Evolutionary conservation across 2,113 vertebrate genomes (phyloP), one percentile per base, ranked within the genome.

Genomic region (Spizaetus ornatus): DNA sequence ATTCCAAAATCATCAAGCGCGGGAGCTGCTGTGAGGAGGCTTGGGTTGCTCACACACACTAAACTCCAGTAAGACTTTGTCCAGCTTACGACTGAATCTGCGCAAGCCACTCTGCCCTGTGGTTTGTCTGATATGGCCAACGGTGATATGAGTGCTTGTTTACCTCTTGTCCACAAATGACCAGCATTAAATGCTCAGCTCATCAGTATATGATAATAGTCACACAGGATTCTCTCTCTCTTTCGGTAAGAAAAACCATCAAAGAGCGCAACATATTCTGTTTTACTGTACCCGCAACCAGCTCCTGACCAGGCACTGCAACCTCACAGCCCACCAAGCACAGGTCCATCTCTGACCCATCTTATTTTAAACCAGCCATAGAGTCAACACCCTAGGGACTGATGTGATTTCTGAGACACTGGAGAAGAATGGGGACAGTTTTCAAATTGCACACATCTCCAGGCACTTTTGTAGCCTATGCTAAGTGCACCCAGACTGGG

Each of bases 1-100:
- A 95, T 83, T 70, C 76, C 71, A 62, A 31, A 86, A 27, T 7
- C 40, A 42, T 32, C 4, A 2, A 47, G 47, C 6, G 0, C 0
- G 0, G n/a, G 70, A 85, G 62, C 45, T 86, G 63, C 14, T 1
- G 2, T 7, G 27, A 20, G 59, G 63, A 21, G 27, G 34, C 25
- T 32, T 47, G 61, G n/a, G 6, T 26, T 36, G 14, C 50, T 55
- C 10, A 3, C 3, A 3, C 27, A 32, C 3, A 0, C 15, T 10
- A 7, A 74, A 1, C 63, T 71, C 48, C 40, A 26, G 53, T 19
- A 77, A 79, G 88, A 58, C 42, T 65, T 67, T 15, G 53, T 22
- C 65, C 63, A 84, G n/a, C 10, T 71, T 3, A 4, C 32, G 34
- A 26, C 42, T 16, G n/a, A 45, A 23, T 1, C 88, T 69, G 20